Percentiles rank a stretch among this genome's conserved stretches.
Evolutionary conservation across 2,888 invertebrate species (phyloP).

Genomic region (Ormyrus nitidulus): DNA sequence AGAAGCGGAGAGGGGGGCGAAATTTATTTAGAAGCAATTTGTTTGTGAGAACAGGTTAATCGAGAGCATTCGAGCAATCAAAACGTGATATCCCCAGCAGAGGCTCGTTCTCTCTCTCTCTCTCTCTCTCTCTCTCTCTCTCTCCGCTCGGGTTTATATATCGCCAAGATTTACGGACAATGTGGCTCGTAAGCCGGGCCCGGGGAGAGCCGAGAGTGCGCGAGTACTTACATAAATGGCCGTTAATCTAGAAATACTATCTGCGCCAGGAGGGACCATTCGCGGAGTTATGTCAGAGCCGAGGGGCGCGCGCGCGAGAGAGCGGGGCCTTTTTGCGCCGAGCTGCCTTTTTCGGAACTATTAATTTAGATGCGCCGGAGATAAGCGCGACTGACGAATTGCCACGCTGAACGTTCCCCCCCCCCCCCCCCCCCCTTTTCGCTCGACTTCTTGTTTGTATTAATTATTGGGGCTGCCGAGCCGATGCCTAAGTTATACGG

Average conservation of each 20-base stretch:
- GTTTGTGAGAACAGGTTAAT: conserved; percentile 67
- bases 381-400: conserved; percentile 43
- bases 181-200: conserved; percentile 67
- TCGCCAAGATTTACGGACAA: conserved; percentile 69
- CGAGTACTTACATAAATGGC: conserved; percentile 66
- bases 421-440: too few species aligned
- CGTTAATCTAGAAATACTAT: conserved; percentile 71
- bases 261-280: conserved; percentile 56
- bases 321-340: conserved; percentile 21
- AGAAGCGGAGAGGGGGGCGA: conserved; percentile 33
- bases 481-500: too few species aligned
- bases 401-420: background rate
- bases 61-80: conserved; percentile 65
- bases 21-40: conserved; percentile 51
- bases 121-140: too few species aligned
- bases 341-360: conserved; percentile 43
- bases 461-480: too few species aligned
- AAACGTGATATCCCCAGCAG: conserved; percentile 60
- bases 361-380: conserved; percentile 47
- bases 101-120: background rate
- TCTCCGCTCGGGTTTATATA: background rate
- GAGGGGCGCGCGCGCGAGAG: background rate
- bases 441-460: too few species aligned
- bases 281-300: conserved; percentile 36
- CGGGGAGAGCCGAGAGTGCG: conserved; percentile 24